Evolutionary conservation across 2,113 vertebrate species (phyloP).

Genomic region (Hippotragus niger): DNA sequence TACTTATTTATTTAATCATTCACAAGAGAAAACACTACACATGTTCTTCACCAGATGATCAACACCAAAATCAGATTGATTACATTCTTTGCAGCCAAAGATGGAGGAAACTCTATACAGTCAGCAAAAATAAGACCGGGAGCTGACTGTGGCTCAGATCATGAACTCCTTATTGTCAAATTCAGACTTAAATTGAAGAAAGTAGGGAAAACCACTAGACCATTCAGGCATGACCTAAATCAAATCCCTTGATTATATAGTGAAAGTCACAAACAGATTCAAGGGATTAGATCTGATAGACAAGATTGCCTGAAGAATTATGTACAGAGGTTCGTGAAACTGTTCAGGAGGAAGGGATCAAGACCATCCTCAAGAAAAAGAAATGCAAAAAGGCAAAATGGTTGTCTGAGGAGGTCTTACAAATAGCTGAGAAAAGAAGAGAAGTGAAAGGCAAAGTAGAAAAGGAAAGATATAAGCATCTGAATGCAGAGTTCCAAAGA

Average conservation of each 20-base stretch:
- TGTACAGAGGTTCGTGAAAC: background rate
- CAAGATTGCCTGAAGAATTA: background rate
- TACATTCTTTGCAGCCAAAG: background rate
- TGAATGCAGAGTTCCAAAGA: no score
- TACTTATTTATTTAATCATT: background rate
- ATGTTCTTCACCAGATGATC: background rate
- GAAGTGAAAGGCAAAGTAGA: no score
- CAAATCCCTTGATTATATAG: background rate
- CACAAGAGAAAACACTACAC: background rate
- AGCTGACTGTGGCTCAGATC: background rate
- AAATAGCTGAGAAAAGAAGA: background rate
- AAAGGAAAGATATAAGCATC: no score
- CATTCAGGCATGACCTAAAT: background rate
- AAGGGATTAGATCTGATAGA: background rate
- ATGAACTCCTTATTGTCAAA: background rate
- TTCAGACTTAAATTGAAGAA: background rate
- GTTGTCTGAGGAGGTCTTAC: background rate
- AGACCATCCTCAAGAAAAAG: background rate
- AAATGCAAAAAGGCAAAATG: background rate
- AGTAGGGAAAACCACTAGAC: background rate
- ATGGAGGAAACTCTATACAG: background rate
- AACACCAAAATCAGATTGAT: background rate
- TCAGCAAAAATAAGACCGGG: accelerated
- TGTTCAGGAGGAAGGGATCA: background rate
- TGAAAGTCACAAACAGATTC: background rate